Conservation (phyloP, 1,140 invertebrate species). For the Drosophila parvula region DNA sequence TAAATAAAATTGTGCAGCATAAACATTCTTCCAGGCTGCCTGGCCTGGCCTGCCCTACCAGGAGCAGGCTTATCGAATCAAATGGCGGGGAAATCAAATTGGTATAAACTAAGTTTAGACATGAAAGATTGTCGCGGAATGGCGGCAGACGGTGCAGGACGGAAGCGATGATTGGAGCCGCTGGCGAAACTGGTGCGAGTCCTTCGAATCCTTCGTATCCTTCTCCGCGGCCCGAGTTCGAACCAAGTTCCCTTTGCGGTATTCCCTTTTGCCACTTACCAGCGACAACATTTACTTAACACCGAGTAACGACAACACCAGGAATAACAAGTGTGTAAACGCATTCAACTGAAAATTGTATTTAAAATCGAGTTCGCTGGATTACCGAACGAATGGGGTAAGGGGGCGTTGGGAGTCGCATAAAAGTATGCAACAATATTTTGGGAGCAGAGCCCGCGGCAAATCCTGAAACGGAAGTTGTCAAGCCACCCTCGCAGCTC, state of each 20-base stretch:
- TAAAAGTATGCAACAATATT: slow-evolving; percentile 58
- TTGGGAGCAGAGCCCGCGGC: slow-evolving; percentile 12
- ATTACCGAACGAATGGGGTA: slow-evolving; percentile 1
- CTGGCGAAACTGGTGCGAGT: slow-evolving; percentile 14
- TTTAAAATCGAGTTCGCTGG: slow-evolving; percentile 68
- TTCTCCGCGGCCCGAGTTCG: not conserved
- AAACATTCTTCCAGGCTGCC: slow-evolving; percentile 60
- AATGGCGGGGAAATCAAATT: slow-evolving; percentile 76
- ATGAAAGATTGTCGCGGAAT: slow-evolving; percentile 77
- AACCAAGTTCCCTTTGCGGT: slow-evolving; percentile 12
- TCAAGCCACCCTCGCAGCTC: slow-evolving; percentile 32
- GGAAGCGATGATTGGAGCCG: slow-evolving; percentile 48
- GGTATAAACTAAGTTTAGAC: slow-evolving; percentile 76
- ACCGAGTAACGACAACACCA: slow-evolving; percentile 61
- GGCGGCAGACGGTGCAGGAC: slow-evolving; percentile 52
- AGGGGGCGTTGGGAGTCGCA: not conserved
- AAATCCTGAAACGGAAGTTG: slow-evolving; percentile 26
- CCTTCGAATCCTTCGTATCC: slow-evolving; percentile 12
- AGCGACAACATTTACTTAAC: slow-evolving; percentile 79
- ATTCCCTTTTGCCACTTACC: slow-evolving; percentile 68
- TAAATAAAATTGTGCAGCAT: slow-evolving; percentile 81
- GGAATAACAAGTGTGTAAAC: slow-evolving; percentile 60
- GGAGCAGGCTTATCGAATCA: slow-evolving; percentile 79
- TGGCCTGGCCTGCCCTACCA: not conserved
- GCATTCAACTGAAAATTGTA: slow-evolving; percentile 73